Evolutionary conservation across 2,797 vertebrate genomes (phyloP).

Genomic region (Macropodus opercularis): DNA sequence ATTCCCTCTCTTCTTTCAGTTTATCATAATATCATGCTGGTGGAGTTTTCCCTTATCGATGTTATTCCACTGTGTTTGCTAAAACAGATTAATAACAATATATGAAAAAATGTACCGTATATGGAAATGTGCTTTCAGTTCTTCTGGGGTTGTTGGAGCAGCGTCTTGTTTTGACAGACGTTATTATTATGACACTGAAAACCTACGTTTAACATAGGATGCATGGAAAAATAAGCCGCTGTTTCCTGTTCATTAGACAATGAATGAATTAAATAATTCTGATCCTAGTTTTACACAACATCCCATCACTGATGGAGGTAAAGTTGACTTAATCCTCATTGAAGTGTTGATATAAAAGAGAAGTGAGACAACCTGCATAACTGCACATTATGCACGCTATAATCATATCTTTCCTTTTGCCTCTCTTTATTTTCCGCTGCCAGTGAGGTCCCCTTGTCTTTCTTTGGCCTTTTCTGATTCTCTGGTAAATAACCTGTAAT

Average conservation of each 20-base stretch:
- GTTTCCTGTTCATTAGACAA: background rate
- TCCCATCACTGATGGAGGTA: no score
- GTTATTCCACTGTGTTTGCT: no score
- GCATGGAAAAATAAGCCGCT: background rate
- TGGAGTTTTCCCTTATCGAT: no score
- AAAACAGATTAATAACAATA: no score
- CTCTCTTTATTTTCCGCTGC: background rate
- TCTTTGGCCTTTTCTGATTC: background rate
- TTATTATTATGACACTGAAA: no score
- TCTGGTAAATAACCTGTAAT: conserved; percentile 10
- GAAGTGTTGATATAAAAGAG: conserved; percentile 8
- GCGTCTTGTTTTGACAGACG: no score
- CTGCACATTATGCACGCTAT: conserved; percentile 13
- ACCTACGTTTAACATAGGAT: background rate
- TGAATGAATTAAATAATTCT: background rate
- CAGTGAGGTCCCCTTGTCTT: background rate
- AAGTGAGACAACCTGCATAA: background rate
- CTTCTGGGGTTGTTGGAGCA: background rate
- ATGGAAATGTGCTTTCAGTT: background rate
- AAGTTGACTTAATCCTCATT: no score
- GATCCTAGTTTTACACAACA: no score
- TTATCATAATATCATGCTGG: background rate
- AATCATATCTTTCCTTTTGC: conserved; percentile 4
- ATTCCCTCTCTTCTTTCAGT: conserved; percentile 1
- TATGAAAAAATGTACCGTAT: no score